Base-by-base conservation (phyloP, 2,888 invertebrate genomes). In the Galerucella pusilla region DNA sequence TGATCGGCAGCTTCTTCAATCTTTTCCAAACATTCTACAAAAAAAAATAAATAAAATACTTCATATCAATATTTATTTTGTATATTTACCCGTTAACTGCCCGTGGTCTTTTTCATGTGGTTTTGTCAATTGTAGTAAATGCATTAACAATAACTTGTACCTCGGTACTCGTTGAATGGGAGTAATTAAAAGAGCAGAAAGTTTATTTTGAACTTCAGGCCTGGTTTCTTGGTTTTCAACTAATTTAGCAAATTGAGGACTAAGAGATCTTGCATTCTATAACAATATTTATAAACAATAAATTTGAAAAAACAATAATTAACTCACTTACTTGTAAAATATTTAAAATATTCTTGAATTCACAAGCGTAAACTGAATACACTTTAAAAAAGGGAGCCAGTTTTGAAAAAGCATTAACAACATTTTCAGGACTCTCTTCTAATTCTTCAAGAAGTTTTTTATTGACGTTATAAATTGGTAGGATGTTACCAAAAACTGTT, bases 151-250 rank as follows among this genome's bases (percentile, higher is more conserved):
- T 61, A 95, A 87, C 82, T 93, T 92, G 85, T 95, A 95, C 67
- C 94, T 90, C 1, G 95, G 95, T 68, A 95, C 90, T 81, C 95
- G 88, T 85, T 95, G 95, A 80, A 95, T 93, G 14, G 95, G 95
- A 2, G 92, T 91, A 79, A 95, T 95, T 79, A 95, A 88, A 59
- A 95, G 87, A 0, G 94, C 91, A 74, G 93, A 91, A 5, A 95
- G 86, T 84, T 93, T 94, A 59, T 89, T 90, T 79, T 91, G 90
- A 65, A 94, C 92, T 85, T 94, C 94, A 9, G 93, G 93, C 11
- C 92, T 88, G 3, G 90, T 90, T 86, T 94, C 94, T 83, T 93
- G 93, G 45, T 87, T 87, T 74, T 88, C 88, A 54, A 93, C 85
- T 83, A 92, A 92, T 78, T 89, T 89, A 12, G 89, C 88, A 81